Conservation (phyloP, 2,888 invertebrate species). For the Andrena marginata region DNA sequence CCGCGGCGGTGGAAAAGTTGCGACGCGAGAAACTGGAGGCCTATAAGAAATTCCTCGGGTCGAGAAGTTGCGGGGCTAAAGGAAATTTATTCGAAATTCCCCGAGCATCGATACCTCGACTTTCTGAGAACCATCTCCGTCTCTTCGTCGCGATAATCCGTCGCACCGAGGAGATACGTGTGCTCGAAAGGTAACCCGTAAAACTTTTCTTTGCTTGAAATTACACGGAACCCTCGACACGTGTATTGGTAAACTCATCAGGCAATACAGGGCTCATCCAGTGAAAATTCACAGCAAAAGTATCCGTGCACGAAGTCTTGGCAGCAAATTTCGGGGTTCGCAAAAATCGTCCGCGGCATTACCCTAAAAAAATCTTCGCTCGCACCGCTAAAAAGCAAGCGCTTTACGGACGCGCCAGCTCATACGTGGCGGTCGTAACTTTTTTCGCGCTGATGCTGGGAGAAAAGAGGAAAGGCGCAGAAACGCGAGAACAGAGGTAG, state of each 20-base stretch:
- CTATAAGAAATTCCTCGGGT: conserved; percentile 49
- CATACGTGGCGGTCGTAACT: conserved; percentile 63
- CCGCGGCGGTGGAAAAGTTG: conserved; percentile 46
- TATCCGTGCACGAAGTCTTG: too few species aligned
- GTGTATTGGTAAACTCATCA: too few species aligned
- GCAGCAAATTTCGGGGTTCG: conserved; percentile 28
- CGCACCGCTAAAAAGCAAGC: conserved; percentile 31
- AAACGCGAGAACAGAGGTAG: background rate
- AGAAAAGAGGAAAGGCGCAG: conserved; percentile 15
- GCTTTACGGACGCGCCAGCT: conserved; percentile 55
- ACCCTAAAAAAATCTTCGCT: conserved; percentile 21
- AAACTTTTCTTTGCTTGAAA: background rate
- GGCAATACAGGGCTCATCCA: too few species aligned
- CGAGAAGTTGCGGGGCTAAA: conserved; percentile 27
- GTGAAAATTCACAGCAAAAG: too few species aligned
- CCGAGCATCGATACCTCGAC: conserved; percentile 20
- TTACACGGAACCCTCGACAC: background rate
- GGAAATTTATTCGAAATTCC: conserved; percentile 33
- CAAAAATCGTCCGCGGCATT: conserved; percentile 25
- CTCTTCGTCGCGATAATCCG: background rate
- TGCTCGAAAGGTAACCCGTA: background rate
- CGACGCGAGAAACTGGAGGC: conserved; percentile 34
- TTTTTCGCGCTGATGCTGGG: conserved; percentile 48
- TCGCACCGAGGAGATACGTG: background rate
- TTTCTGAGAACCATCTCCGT: conserved; percentile 16